A percentile compares a stretch with the other conserved stretches of the same genome.
Conservation (phyloP, 2,113 vertebrate genomes). For the Melanocharis versteri region DNA sequence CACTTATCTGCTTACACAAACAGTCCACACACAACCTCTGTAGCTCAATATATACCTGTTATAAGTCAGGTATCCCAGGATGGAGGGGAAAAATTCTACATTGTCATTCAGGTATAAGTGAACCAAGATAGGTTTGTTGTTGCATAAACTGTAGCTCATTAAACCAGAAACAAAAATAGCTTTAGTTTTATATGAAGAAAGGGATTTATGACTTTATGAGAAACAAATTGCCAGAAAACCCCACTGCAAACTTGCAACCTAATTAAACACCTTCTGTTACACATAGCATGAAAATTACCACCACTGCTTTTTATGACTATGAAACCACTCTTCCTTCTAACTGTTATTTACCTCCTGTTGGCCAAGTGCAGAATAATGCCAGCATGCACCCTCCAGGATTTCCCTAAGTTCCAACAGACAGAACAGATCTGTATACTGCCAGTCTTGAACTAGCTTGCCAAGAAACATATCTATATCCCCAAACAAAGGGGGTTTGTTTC, state of each 20-base stretch:
- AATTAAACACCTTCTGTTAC: slow-evolving; percentile 63
- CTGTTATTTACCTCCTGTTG: slow-evolving; percentile 43
- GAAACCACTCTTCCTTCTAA: slow-evolving; percentile 51
- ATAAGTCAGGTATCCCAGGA: neutral
- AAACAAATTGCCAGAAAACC: slow-evolving; percentile 35
- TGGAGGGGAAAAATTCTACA: neutral
- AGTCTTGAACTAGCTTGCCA: neutral
- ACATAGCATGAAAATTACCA: slow-evolving; percentile 12
- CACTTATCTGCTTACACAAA: neutral
- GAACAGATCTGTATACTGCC: neutral
- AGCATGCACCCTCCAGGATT: neutral
- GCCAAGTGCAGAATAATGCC: neutral
- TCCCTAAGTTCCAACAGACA: neutral
- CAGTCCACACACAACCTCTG: neutral
- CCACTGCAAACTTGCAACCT: slow-evolving; percentile 32
- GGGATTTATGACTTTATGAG: slow-evolving; percentile 39
- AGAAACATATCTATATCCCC: neutral
- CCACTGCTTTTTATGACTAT: slow-evolving; percentile 30
- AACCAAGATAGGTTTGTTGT: neutral
- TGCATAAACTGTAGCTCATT: neutral
- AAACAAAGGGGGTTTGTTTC: neutral
- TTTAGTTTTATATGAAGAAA: slow-evolving; percentile 20
- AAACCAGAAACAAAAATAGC: slow-evolving; percentile 6
- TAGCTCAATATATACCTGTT: neutral
- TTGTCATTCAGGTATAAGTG: neutral